A percentile compares a stretch with the other conserved stretches of the same genome.
phyloP scores from a whole-genome alignment of 2,113 vertebrate genomes.

The Tychaedon coryphoeus region DNA sequence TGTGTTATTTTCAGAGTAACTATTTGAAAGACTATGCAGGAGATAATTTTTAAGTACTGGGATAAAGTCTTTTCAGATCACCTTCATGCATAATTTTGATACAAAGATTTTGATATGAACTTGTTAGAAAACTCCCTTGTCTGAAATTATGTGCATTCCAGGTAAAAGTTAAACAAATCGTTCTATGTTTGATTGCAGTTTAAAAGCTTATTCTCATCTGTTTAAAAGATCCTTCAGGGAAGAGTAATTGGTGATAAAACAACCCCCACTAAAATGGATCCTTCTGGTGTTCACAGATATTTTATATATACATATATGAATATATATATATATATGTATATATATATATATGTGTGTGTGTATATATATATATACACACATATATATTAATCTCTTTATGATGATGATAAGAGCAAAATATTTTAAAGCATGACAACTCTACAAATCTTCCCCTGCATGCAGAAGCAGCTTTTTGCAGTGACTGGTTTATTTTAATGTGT shows the following conservation, averaged over 20 bases:
- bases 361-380: neutral
- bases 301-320: neutral
- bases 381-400: neutral
- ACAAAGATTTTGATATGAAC: conserved; percentile 36
- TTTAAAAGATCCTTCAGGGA: conserved; percentile 38
- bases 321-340: neutral
- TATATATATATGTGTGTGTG: no score
- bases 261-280: neutral
- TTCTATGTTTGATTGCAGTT: neutral
- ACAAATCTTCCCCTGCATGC: conserved; percentile 23
- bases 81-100: conserved; percentile 28
- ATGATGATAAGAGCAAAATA: neutral
- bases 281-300: neutral
- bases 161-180: neutral
- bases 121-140: neutral
- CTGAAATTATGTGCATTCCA: conserved; percentile 5
- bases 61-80: neutral
- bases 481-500: conserved; percentile 16
- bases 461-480: conserved; percentile 25
- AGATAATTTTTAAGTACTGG: conserved; percentile 7
- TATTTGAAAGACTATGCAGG: conserved; percentile 28
- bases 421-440: conserved; percentile 47
- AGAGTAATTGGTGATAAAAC: neutral
- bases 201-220: neutral
- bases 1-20: neutral